These are phyloP conservation scores for Thaleichthys pacificus DNA, from an alignment of 2,797 vertebrate genomes.

Conservation along the genomic window DNA sequence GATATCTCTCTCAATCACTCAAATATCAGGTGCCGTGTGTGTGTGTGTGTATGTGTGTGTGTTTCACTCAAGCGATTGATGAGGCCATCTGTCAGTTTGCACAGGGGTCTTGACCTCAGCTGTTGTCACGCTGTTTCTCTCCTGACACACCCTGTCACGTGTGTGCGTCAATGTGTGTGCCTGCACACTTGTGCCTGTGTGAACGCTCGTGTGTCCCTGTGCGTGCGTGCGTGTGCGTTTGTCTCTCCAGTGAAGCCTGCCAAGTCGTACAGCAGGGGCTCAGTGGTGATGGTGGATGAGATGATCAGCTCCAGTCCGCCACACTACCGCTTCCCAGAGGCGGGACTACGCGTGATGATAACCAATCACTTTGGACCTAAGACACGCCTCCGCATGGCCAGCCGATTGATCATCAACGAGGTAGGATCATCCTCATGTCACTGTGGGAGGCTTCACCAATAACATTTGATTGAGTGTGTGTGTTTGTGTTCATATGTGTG, in stretches of 20 bases:
- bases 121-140: neutral
- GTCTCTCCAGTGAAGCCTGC: constrained; percentile 75
- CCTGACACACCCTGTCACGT: constrained; percentile 26
- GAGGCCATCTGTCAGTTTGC: constrained; percentile 9
- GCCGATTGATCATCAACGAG: constrained; percentile 84
- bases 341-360: constrained; percentile 82
- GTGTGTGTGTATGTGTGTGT: constrained; percentile 1
- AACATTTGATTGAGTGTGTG: neutral
- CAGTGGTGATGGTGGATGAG: constrained; percentile 81
- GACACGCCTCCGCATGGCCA: constrained; percentile 83
- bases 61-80: neutral
- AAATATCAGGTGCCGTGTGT: neutral
- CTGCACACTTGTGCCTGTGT: neutral
- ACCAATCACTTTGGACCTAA: constrained; percentile 83
- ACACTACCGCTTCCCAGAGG: constrained; percentile 80
- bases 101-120: neutral
- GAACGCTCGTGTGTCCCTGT: neutral
- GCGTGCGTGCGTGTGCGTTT: constrained; percentile 24
- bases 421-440: constrained; percentile 42
- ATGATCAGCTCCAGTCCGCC: constrained; percentile 79
- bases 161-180: constrained; percentile 16
- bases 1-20: constrained; percentile 12
- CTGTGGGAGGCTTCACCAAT: too few species aligned
- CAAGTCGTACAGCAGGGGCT: constrained; percentile 68
- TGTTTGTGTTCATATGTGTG: neutral